Percentiles rank a stretch among this genome's conserved stretches.
Conservation (phyloP, 2,888 invertebrate genomes). For the Spodoptera picta region DNA sequence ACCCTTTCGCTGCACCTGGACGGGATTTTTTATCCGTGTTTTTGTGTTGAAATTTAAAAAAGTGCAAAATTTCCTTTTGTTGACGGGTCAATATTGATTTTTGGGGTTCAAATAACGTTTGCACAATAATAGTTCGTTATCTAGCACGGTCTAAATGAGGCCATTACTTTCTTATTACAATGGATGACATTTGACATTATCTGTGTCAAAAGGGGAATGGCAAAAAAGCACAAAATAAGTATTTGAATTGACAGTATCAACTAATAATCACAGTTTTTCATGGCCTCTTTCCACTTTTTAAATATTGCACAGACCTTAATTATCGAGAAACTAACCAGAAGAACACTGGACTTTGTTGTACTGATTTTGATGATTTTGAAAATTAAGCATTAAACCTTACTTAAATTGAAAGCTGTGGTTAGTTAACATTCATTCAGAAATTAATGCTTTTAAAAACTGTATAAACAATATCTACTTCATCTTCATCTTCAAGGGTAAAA, state of each 20-base stretch:
- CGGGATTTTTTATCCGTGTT: constrained; percentile 68
- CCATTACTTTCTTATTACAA: constrained; percentile 74
- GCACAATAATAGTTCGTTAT: constrained; percentile 84
- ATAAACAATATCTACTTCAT: no score
- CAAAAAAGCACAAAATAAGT: constrained; percentile 18
- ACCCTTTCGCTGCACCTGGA: constrained; percentile 87
- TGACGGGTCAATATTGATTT: constrained; percentile 86
- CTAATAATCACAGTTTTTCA: not conserved
- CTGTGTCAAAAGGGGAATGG: not conserved
- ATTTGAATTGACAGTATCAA: not conserved
- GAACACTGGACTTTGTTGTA: no score
- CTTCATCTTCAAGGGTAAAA: no score
- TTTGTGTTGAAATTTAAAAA: constrained; percentile 83
- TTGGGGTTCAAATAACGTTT: constrained; percentile 72
- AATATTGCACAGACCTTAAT: no score
- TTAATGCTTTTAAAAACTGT: constrained; percentile 2
- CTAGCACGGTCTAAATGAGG: constrained; percentile 75
- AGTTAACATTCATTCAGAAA: no score
- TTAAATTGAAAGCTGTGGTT: no score
- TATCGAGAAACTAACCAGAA: no score
- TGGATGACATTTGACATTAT: constrained; percentile 59
- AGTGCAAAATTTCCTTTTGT: constrained; percentile 84
- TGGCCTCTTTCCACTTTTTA: no score
- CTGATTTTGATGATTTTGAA: no score
- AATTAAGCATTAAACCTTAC: no score